These are phyloP conservation scores for Coptodon rendalli DNA, from an alignment of 2,113 vertebrate genomes.

Conservation along the genomic window DNA sequence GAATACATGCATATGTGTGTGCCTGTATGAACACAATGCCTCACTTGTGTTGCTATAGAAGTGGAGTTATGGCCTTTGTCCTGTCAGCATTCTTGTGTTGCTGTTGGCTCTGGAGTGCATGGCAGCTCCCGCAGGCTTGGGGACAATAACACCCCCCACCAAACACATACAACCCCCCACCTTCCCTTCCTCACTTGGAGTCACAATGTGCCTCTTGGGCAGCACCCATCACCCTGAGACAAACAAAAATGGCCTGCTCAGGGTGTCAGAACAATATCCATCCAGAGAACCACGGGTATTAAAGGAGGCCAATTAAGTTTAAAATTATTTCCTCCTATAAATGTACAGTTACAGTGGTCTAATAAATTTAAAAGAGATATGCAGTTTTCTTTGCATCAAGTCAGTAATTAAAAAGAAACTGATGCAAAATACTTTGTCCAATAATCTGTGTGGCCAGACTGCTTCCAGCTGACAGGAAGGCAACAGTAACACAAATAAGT, in stretches of 20 bases:
- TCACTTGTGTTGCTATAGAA: conserved; percentile 66
- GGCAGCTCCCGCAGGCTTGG: conserved; percentile 56
- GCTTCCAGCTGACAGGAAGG: background rate
- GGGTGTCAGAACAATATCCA: conserved; percentile 19
- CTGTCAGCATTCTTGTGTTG: conserved; percentile 66
- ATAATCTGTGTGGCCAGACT: background rate
- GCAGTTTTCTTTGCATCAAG: background rate
- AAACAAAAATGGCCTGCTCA: background rate
- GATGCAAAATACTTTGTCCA: background rate
- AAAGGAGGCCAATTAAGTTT: background rate
- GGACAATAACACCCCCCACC: conserved; percentile 43
- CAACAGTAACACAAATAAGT: background rate
- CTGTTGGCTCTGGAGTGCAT: conserved; percentile 52
- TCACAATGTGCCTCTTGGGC: conserved; percentile 42
- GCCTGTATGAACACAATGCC: conserved; percentile 68
- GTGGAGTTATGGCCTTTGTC: conserved; percentile 73
- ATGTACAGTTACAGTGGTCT: background rate
- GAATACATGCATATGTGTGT: conserved; percentile 21
- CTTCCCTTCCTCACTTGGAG: conserved; percentile 28
- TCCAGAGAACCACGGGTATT: background rate
- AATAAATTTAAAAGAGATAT: background rate
- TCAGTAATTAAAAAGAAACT: background rate
- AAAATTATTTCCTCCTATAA: background rate
- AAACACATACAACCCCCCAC: background rate
- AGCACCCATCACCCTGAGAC: conserved; percentile 49